Evolutionary conservation across 2,797 vertebrate species (phyloP), one percentile per base, ranked within the genome.

Genomic region (Antennarius maculatus): DNA sequence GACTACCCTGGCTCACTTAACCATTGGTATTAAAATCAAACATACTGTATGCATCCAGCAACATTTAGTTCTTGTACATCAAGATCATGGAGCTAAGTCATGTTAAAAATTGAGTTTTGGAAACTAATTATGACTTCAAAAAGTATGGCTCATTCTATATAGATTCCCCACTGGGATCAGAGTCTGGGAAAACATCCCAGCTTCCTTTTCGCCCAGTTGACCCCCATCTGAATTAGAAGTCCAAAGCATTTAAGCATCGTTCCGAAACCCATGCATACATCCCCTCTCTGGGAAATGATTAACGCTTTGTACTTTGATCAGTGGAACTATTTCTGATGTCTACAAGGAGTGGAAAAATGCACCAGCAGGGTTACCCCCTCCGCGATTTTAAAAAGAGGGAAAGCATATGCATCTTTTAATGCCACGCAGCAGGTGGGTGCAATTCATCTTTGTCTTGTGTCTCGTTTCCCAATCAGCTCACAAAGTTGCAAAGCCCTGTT

Each of bases 401-500:
- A 74, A 74, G 69, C 76, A 79, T 77, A 83, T 53, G 17, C 43
- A 70, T 79, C 63, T 70, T 84, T 86, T 86, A 86, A 89, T 83
- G 71, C 66, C 16, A 17, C 77, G 1, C 87, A 81, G 84, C 31
- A 65, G 82, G 82, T 12, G 54, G 65, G n/a, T 66, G 16, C 37
- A 37, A 76, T 77, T 87, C 54, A 72, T 89, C 79, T 77, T 57
- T 28, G 74, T 78, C 68, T 13, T 59, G 58, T 69, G 79, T 77
- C 79, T 81, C 66, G 66, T 76, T 73, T 78, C 79, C 63, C 81
- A 86, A 86, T 84, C 77, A 83, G 73, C 66, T 77, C 69, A 1
- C 48, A 60, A 77, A 81, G 77, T 74, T 31, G 54, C 71, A 23
- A 6, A 39, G 58, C 69, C 15, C 61, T 2, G 77, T 18, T 54